Evolutionary conservation across 2,797 vertebrate genomes (phyloP).

Genomic region (Aplochiton taeniatus): DNA sequence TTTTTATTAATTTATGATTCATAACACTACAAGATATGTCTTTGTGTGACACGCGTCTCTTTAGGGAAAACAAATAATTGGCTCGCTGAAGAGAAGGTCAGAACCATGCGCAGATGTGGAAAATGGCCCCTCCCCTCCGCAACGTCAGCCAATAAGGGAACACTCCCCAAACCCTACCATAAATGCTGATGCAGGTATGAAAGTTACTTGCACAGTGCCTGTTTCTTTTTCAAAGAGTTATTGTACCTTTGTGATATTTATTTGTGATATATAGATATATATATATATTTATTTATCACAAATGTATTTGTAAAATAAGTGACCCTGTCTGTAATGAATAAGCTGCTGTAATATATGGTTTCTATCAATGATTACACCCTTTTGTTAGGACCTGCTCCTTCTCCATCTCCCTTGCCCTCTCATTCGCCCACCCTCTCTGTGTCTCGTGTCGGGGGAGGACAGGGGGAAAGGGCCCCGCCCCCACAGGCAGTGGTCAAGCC

Average conservation of each 20-base stretch:
- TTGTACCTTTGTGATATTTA: too few species aligned
- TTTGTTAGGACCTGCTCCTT: conserved; percentile 37
- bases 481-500: conserved; percentile 97
- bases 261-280: too few species aligned
- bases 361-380: too few species aligned
- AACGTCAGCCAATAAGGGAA: conserved; percentile 67
- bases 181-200: conserved; percentile 56
- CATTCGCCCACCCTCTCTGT: conserved; percentile 60
- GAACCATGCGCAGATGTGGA: conserved; percentile 82
- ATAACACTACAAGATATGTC: too few species aligned
- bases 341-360: too few species aligned
- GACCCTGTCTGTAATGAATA: too few species aligned
- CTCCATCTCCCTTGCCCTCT: conserved; percentile 26
- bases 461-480: conserved; percentile 79
- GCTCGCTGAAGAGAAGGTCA: conserved; percentile 85
- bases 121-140: conserved; percentile 56
- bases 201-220: too few species aligned
- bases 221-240: too few species aligned
- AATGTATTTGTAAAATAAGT: too few species aligned
- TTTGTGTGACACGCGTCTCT: background rate
- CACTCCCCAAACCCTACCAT: conserved; percentile 47
- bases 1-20: background rate
- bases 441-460: conserved; percentile 74
- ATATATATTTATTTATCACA: too few species aligned
- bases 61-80: conserved; percentile 80